These are phyloP conservation scores for Rhimphoctona megacephalus DNA, from an alignment of 2,888 invertebrate genomes.

Conservation along the genomic window DNA sequence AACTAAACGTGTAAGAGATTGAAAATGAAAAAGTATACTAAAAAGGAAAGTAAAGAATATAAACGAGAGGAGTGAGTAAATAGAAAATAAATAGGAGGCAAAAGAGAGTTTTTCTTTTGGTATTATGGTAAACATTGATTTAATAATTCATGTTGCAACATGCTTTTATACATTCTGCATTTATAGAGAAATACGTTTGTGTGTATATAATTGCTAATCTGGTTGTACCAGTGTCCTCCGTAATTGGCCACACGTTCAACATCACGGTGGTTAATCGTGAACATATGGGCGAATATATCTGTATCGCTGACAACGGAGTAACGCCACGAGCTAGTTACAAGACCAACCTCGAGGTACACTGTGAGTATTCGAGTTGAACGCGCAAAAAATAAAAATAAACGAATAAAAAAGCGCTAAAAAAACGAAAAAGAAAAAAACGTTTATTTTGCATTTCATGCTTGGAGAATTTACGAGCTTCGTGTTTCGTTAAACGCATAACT, in stretches of 20 bases:
- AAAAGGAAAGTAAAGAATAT: neutral
- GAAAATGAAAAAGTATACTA: neutral
- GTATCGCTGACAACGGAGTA: constrained; percentile 94
- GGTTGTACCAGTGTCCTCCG: constrained; percentile 76
- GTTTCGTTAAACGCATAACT: neutral
- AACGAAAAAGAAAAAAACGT: neutral
- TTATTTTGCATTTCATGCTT: neutral
- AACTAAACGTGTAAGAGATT: no score
- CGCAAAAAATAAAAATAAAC: constrained; percentile 5
- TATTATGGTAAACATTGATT: constrained; percentile 9
- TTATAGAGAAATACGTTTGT: constrained; percentile 37
- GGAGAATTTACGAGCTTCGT: neutral
- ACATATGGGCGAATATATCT: constrained; percentile 92
- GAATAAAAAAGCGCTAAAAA: neutral
- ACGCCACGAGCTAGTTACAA: constrained; percentile 93
- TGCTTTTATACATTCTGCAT: constrained; percentile 32
- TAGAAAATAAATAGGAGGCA: neutral
- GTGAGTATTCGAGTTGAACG: constrained; percentile 87
- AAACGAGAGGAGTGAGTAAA: neutral
- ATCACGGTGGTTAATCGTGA: constrained; percentile 90
- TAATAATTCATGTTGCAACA: constrained; percentile 55
- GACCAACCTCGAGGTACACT: constrained; percentile 94
- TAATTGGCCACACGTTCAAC: constrained; percentile 91
- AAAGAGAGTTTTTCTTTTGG: neutral
- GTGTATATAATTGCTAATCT: constrained; percentile 64